Base-by-base conservation (phyloP, 2,888 invertebrate genomes). In the Ectemnius lituratus region DNA sequence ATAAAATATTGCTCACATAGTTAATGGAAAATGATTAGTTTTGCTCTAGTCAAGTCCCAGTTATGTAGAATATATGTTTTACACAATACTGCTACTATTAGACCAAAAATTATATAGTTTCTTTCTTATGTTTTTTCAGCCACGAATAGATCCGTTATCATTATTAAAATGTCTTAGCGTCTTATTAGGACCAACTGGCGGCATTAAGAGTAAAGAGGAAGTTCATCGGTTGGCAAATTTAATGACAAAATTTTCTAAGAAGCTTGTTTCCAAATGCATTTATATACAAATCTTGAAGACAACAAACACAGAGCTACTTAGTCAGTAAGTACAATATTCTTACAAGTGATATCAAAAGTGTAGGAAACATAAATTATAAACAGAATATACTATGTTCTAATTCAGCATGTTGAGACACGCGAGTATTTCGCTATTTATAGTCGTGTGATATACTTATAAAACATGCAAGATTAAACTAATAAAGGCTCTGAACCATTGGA, bases 221-320 rank as follows among this genome's bases (percentile, higher is more conserved):
- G 97, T 98, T 6, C 95, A 95, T 82, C 94, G 97, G 83, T 93
- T 98, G 83, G 96, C 96, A 93, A 98, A 97, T 90, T 94, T 98
- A 88, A 98, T 98, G 98, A 96, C 96, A 61, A 97, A 98, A 91
- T 97, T 96, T 92, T 98, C 98, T 0, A 97, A 96, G 91, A 98
- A 98, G 91, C 93, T 98, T 82, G 98, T 98, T 67, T 97, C 97
- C 84, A 97, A 97, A 92, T 98, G 98, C 92, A 96, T 98, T 87
- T 98, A 98, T 89, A 95, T 98, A 85, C 96, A 98, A 90, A 98
- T 98, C 87, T 92, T 98, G 73, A 96, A 96, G 91, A 95, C 95
- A 77, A 97, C 98, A 13, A 95, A 96, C 88, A 94, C 95, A 5
- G 95, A 96, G 78, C 92, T 98, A 75, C 92, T 98, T 67, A 96